Evolutionary conservation across 2,113 vertebrate genomes (phyloP), one percentile per base, ranked within the genome.

Genomic region (Eupsittula cactorum): DNA sequence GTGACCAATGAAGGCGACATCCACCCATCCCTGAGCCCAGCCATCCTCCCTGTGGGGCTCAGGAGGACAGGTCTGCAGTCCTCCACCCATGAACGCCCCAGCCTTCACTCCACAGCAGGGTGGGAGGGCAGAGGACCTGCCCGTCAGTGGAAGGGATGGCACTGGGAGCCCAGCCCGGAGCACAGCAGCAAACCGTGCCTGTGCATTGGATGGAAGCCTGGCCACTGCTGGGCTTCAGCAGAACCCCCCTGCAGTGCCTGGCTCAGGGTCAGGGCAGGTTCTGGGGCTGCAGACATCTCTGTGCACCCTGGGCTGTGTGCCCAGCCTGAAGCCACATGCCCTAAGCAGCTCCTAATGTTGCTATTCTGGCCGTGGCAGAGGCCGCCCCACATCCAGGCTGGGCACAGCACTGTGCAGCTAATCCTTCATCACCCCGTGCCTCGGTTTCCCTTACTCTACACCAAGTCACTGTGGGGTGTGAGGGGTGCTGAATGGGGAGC

Each of bases 301-400:
- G 92, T 92, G 82, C 60, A 87, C 5, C 41, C 50, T 75, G 74
- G 60, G 85, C 85, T 87, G 37, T 44, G 74, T 91, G 92, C 82
- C 92, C 85, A 94, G 74, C 44, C 50, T 90, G 78, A 79, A 96
- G 69, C 85, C 88, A 85, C 37, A 20, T 5, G 6, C 82, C 70
- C 70, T 44, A 41, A 93, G 79, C 47, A 85, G 46, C 65, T 86
- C 52, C 65, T 1, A 1, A 39, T 85, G 82, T 79, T 95, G 88
- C 92, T 91, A 62, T 93, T 94, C 85, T 95, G 83, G 74, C 78
- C 0, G 2, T 84, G 77, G 28, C 50, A 33, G 59, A 87, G 74
- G 69, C 78, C 17, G 15, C 6, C 2, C 41, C 79, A 71, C 65
- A 42, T 76, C 47, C 88, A 93, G 79, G 82, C 70, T 50, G 79